Evolutionary conservation across 2,888 invertebrate genomes (phyloP), one percentile per base, ranked within the genome.

Genomic region (Malthinus seriepunctatus): DNA sequence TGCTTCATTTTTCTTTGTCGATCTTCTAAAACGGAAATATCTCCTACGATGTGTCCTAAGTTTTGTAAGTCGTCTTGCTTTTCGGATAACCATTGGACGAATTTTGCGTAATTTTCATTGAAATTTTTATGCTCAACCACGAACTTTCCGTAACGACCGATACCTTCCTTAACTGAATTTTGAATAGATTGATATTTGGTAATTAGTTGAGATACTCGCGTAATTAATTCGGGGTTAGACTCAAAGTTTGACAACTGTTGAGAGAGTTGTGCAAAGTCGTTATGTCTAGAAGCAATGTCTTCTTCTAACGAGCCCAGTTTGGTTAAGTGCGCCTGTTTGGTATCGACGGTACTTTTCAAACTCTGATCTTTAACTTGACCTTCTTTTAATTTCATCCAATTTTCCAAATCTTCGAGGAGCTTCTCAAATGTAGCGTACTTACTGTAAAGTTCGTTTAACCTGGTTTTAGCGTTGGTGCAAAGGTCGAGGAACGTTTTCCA

Each of bases 381-480:
- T 78, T 97, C 96, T 73, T 91, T 91, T 49, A 88, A 84, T 73
- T 91, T 93, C 48, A 94, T 82, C 96, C 96, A 97, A 46, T 85
- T 83, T 70, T 90, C 90, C 1, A 96, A 80, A 56, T 85, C 85
- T 64, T 93, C 90, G 32, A 94, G 84, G 12, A 88, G 83, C 46
- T 85, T 86, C 70, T 92, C 91, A 67, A 93, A 91, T 72, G 91
- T 88, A 39, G 88, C 88, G 88, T 93, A 93, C 72, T 91, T 88
- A 45, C 86, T 87, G 63, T 91, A 86, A 6, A 92, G 83, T 60
- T 88, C 87, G 67, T 88, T 88, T 9, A 94, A 78, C 76, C 89
- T 90, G 10, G 85, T 85, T 64, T 88, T 84, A 32, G 89, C 88
- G 31, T 88, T 85, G 67, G 82, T 81, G 68, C 93, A 93, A 63